These are phyloP conservation scores for Rhagoletis zephyria DNA, from an alignment of 1,140 invertebrate genomes.

Conservation along the genomic window DNA sequence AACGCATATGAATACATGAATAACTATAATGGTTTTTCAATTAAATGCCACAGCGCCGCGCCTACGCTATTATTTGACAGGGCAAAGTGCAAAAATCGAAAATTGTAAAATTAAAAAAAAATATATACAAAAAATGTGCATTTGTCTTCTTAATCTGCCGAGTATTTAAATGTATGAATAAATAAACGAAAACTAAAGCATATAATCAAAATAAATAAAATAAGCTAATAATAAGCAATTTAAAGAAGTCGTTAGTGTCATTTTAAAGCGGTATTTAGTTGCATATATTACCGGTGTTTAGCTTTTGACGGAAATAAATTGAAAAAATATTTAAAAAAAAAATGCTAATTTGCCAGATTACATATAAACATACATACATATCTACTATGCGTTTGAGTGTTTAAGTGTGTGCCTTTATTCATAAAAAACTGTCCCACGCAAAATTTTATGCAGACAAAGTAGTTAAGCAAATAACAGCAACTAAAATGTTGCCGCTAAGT, in stretches of 20 bases:
- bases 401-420: no score
- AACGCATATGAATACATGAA: neutral
- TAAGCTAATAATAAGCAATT: neutral
- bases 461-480: neutral
- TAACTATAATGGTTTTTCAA: slow-evolving; percentile 7
- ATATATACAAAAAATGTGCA: neutral
- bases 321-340: neutral
- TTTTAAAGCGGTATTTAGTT: slow-evolving; percentile 25
- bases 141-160: neutral
- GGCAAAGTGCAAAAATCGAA: neutral
- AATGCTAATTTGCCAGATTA: neutral
- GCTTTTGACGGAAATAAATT: neutral
- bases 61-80: neutral
- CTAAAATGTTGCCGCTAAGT: neutral
- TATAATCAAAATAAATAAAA: neutral
- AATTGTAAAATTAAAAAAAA: neutral
- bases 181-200: neutral
- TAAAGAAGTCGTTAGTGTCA: slow-evolving; percentile 36
- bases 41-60: neutral
- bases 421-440: neutral
- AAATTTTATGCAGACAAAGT: slow-evolving; percentile 4
- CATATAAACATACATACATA: neutral
- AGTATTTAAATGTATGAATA: neutral
- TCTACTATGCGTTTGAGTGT: no score
- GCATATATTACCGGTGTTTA: slow-evolving; percentile 32